Percentiles rank a stretch among this genome's conserved stretches.
These are phyloP conservation scores for Sapajus apella DNA, from an alignment of 2,113 vertebrate genomes.

Conservation along the genomic window DNA sequence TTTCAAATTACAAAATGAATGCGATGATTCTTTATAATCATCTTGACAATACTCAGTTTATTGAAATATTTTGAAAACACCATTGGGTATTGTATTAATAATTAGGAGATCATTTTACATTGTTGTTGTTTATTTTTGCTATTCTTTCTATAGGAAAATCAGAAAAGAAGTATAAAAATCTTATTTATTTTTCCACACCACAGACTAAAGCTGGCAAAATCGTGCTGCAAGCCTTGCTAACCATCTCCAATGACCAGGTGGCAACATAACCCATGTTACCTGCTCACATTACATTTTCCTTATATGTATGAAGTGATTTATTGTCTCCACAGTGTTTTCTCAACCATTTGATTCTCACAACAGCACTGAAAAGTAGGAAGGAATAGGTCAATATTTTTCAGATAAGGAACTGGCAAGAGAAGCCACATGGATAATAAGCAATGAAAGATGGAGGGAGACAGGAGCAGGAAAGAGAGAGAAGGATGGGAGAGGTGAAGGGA, in stretches of 20 bases:
- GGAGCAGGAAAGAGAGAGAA: too few species aligned
- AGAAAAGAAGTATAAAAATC: not conserved
- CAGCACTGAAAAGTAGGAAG: not conserved
- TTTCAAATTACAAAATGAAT: slow-evolving; percentile 34
- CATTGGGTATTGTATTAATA: not conserved
- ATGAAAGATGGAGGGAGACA: not conserved
- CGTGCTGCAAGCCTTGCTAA: not conserved
- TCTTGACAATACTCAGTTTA: not conserved
- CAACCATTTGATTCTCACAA: not conserved
- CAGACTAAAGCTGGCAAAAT: not conserved
- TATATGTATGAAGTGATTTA: not conserved
- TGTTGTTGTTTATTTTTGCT: not conserved
- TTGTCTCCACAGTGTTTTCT: not conserved
- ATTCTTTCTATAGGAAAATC: not conserved
- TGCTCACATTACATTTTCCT: not conserved
- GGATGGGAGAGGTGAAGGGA: not conserved
- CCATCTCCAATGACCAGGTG: not conserved
- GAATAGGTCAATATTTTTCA: not conserved
- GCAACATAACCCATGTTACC: not conserved
- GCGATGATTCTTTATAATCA: slow-evolving; percentile 18
- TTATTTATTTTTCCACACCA: not conserved
- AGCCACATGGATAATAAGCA: not conserved
- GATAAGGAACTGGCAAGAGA: not conserved
- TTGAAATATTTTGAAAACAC: slow-evolving; percentile 25
- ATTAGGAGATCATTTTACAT: not conserved